Base-by-base conservation (phyloP, 2,888 invertebrate genomes). In the Nymphalis urticae region DNA sequence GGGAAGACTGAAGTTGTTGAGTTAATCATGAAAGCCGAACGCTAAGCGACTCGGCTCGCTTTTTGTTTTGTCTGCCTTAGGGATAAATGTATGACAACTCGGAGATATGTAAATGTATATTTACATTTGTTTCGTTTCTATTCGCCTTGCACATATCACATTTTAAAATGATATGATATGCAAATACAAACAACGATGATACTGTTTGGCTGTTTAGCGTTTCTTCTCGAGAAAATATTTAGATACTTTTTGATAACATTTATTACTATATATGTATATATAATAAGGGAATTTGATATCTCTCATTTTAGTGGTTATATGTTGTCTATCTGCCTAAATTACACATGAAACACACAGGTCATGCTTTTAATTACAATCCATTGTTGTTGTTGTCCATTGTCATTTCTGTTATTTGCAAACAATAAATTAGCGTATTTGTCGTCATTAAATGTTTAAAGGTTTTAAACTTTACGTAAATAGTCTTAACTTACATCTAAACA, bases 21-120 rank as follows among this genome's bases (percentile, higher is more conserved):
- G 86, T 87, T 86, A 85, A 87, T 86, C 86, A 85, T 83, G 80
- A 82, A 83, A 86, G 82, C 81, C 79, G 81, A 84, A 82, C 81
- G 80, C 79, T 79, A 77, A 82, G 81, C 83, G 81, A 77, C 77
- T 77, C 77, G 76, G 74, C 75, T 79, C 75, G 76, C 77, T 79
- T 84, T 82, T 84, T 83, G 80, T 81, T 79, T 79, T 82, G 77
- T 83, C 82, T 80, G 79, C 73, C 70, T 74, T 72, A 73, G 71
- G 75, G 72, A 77, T 75, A 74, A 78, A 75, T 77, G 75, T 74
- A 73, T 76, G 75, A 78, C 74, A 77, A 78, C 75, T 72, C 72
- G 59, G 73, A 78, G 76, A 77, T 80, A 78, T 78, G 75, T 80
- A 77, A 78, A 74, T 75, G 76, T 80, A 75, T 72, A 63, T 75